Base-by-base conservation (phyloP, 2,797 vertebrate genomes). In the Merluccius polli region DNA sequence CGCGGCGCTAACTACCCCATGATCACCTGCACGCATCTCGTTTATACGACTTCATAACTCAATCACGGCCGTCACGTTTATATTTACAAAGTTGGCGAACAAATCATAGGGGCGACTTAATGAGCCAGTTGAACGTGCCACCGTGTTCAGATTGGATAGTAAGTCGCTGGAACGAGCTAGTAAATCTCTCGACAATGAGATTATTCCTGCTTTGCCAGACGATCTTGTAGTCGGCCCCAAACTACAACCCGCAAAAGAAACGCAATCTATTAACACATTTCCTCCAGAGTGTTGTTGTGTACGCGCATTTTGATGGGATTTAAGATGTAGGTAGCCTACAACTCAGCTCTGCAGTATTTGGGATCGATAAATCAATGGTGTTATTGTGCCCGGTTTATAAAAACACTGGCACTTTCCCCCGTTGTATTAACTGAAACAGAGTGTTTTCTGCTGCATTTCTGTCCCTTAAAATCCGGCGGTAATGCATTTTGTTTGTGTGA, bases 351-450 rank as follows among this genome's bases (percentile, higher is more conserved):
- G 44, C 18, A 10, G 52, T 24, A 59, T 59, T 59, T 59, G 6
- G 52, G 52, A 59, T 59, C 21, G 52, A 59, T 59, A 59, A 59
- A 59, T 59, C 52, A n/a, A 59, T 59, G 52, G 52, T 59, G 52
- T 24, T 24, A 24, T 59, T 9, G 52, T 59, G n/a, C 52, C 52
- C 24, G 21, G 52, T 59, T n/a, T 59, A 59, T n/a, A 59, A 59
- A 59, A 59, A 59, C 10, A 2, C 52, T 59, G 52, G 52, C 52
- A 59, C 21, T 59, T 59, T 59, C 52, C 52, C 52, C 8, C n/a
- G 9, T 59, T 59, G 52, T 59, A 59, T 59, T 59, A 6, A 59
- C 21, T 24, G 36, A 38, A 12, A 8, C 33, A 38, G 36, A 7
- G 7, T 59, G 52, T 24, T 59, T 59, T 48, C n/a, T 48, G 44